phyloP scores from a whole-genome alignment of 2,113 vertebrate genomes.

The Pomatorhinus ruficollis region DNA sequence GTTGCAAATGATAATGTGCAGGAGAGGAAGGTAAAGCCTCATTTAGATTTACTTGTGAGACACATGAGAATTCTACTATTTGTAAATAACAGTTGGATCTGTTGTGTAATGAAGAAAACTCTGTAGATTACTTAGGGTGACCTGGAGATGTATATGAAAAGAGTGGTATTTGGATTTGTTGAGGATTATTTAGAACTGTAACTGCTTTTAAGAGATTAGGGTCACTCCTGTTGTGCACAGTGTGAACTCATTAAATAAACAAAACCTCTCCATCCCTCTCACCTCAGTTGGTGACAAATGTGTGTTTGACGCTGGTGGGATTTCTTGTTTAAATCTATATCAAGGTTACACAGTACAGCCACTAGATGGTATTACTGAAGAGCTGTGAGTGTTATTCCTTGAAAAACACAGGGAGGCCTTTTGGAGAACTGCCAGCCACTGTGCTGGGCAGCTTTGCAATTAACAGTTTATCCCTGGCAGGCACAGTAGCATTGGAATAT shows the following conservation, averaged over 20 bases:
- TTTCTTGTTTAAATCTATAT: neutral
- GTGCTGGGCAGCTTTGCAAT: neutral
- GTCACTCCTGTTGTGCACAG: neutral
- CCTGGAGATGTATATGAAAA: neutral
- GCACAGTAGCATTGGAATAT: neutral
- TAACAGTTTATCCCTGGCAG: neutral
- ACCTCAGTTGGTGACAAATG: neutral
- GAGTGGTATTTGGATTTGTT: constrained; percentile 13
- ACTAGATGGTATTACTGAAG: constrained; percentile 48
- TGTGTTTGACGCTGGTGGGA: neutral
- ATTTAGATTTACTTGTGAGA: neutral
- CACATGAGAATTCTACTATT: neutral
- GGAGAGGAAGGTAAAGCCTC: neutral
- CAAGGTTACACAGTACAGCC: neutral
- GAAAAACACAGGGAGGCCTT: constrained; percentile 12
- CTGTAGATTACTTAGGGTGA: neutral
- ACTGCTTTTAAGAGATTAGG: constrained; percentile 57
- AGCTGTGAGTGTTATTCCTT: neutral
- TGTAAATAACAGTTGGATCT: neutral
- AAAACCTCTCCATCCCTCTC: neutral
- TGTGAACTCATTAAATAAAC: constrained; percentile 24
- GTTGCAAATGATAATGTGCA: neutral
- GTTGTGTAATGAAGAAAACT: neutral
- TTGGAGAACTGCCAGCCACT: constrained; percentile 24
- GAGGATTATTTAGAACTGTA: constrained; percentile 57